Evolutionary conservation across 2,113 vertebrate species (phyloP).

Genomic region (Salvelinus alpinus): DNA sequence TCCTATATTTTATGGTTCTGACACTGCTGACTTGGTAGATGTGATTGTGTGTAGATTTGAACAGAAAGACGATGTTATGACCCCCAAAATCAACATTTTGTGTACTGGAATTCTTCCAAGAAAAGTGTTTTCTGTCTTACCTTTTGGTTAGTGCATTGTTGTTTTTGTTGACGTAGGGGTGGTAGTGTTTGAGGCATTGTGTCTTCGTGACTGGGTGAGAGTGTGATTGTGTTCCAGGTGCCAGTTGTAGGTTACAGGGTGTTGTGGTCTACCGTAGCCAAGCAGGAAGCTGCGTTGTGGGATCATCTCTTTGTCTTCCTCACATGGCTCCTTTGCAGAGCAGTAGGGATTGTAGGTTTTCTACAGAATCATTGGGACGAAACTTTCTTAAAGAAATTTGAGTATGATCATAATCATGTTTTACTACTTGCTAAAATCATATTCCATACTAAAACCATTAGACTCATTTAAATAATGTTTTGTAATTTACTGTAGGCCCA

Average conservation of each 20-base stretch:
- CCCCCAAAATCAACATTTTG: no score
- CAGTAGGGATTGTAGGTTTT: no score
- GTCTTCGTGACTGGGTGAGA: not conserved
- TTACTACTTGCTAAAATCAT: no score
- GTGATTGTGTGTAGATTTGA: no score
- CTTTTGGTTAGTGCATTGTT: not conserved
- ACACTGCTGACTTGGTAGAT: no score
- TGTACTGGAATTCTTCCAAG: not conserved
- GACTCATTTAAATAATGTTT: no score
- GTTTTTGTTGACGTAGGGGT: not conserved
- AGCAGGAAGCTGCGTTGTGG: slow-evolving; percentile 48
- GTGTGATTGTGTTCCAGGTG: slow-evolving; percentile 12
- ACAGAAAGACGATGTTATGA: no score
- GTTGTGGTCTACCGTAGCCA: slow-evolving; percentile 34
- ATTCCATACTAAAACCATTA: no score
- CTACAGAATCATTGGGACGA: not conserved
- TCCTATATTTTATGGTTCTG: no score
- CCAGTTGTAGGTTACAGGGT: slow-evolving; percentile 15
- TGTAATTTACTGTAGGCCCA: no score
- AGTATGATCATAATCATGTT: no score
- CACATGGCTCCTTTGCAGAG: not conserved
- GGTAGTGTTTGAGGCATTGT: not conserved
- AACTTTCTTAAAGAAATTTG: no score
- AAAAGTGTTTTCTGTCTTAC: not conserved
- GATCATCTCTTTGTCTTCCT: slow-evolving; percentile 12